phyloP scores from a whole-genome alignment of 2,797 vertebrate species.

The Phaenicophaeus curvirostris region DNA sequence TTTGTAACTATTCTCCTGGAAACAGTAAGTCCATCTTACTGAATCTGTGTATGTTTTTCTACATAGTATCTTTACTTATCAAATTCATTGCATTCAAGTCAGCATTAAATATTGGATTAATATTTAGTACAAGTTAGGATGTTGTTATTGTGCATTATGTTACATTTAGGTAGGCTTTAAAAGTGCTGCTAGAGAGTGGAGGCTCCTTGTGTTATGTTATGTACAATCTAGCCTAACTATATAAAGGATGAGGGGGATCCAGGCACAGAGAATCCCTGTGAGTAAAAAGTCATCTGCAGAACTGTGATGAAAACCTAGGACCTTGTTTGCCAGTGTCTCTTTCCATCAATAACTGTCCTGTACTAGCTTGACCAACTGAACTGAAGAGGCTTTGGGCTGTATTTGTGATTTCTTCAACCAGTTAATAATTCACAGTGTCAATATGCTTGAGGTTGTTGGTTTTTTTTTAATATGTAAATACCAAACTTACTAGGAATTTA shows the following conservation, averaged over 20 bases:
- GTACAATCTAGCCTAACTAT: not conserved
- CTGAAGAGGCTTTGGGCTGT: not conserved
- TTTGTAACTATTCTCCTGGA: not conserved
- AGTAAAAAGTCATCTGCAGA: not conserved
- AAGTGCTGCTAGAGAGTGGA: not conserved
- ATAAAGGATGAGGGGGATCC: not conserved
- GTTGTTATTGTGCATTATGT: not conserved
- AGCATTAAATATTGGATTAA: not conserved
- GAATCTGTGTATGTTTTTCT: not conserved
- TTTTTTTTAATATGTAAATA: not conserved
- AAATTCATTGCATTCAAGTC: not conserved
- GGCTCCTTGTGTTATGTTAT: not conserved
- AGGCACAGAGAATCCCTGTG: not conserved
- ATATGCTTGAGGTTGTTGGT: not conserved
- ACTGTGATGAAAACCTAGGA: not conserved
- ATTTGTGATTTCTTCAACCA: not conserved
- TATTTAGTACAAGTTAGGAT: not conserved
- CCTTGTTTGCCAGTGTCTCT: not conserved
- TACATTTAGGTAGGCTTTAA: not conserved
- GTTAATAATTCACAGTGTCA: not conserved
- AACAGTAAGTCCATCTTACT: not conserved
- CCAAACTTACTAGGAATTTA: not conserved
- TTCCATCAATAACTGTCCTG: not conserved
- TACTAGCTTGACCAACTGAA: not conserved
- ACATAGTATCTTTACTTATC: not conserved